These are phyloP conservation scores for Thecocarcelia acutangulata DNA, from an alignment of 2,888 invertebrate species.

Conservation along the genomic window DNA sequence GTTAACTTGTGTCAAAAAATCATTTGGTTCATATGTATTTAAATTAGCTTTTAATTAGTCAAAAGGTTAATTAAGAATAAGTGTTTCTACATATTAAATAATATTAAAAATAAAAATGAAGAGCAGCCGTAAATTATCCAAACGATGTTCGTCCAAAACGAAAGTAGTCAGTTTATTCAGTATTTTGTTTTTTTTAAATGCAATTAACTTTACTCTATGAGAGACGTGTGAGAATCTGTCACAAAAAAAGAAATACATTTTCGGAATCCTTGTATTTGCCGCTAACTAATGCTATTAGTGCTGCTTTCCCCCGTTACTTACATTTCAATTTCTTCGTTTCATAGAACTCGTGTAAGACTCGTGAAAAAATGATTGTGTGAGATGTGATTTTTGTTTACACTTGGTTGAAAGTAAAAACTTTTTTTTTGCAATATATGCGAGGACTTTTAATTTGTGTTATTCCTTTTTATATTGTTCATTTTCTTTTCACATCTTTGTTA, in stretches of 20 bases:
- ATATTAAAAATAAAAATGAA: too few species aligned
- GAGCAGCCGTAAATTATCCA: too few species aligned
- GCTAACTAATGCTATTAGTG: slow-evolving; percentile 2
- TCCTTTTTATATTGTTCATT: slow-evolving; percentile 10
- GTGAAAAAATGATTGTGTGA: slow-evolving; percentile 27
- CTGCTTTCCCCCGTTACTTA: too few species aligned
- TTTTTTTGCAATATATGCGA: slow-evolving; percentile 17
- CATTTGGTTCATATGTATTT: too few species aligned
- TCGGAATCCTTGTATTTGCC: slow-evolving; percentile 1
- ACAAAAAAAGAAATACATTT: slow-evolving; percentile 25
- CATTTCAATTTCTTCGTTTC: too few species aligned
- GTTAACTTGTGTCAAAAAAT: too few species aligned
- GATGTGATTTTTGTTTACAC: slow-evolving; percentile 56
- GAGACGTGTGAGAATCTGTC: background rate
- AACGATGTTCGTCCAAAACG: too few species aligned
- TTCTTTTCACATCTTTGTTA: background rate
- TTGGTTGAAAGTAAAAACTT: slow-evolving; percentile 53
- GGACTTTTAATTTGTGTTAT: slow-evolving; percentile 52
- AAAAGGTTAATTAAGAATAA: too few species aligned
- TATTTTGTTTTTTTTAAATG: slow-evolving; percentile 19
- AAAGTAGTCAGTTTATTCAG: too few species aligned
- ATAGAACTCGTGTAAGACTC: too few species aligned
- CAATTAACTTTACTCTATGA: slow-evolving; percentile 44
- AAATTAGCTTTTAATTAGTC: too few species aligned
- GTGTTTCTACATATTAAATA: too few species aligned